Evolutionary conservation across 2,113 vertebrate genomes (phyloP).

Genomic region (Nipponia nippon): DNA sequence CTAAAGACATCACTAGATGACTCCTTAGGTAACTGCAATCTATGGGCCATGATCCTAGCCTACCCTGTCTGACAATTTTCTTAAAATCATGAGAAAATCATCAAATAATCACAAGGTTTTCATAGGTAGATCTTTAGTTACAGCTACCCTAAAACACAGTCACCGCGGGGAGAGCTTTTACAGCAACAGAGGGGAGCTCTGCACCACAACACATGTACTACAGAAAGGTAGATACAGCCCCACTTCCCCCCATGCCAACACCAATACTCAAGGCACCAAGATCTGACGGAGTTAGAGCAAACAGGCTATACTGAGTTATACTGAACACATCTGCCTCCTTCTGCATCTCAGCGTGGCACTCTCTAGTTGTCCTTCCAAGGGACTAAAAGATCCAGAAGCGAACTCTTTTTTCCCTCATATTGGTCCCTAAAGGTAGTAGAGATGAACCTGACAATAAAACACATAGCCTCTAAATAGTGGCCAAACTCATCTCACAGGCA

Average conservation of each 20-base stretch:
- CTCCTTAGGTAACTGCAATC: neutral
- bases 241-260: neutral
- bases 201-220: neutral
- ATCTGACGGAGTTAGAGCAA: neutral
- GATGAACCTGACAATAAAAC: neutral
- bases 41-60: neutral
- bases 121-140: neutral
- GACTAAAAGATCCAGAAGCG: neutral
- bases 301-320: neutral
- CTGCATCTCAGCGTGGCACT: neutral
- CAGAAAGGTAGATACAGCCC: neutral
- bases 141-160: neutral
- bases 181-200: neutral
- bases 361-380: neutral
- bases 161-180: neutral
- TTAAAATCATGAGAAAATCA: neutral
- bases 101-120: neutral
- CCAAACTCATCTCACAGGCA: neutral
- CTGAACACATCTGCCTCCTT: neutral
- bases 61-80: neutral
- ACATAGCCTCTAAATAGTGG: neutral
- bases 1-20: neutral
- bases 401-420: neutral
- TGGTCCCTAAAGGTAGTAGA: neutral
- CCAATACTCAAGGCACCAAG: neutral